Evolutionary conservation across 2,797 vertebrate species (phyloP).

Genomic region (Moxostoma hubbsi): DNA sequence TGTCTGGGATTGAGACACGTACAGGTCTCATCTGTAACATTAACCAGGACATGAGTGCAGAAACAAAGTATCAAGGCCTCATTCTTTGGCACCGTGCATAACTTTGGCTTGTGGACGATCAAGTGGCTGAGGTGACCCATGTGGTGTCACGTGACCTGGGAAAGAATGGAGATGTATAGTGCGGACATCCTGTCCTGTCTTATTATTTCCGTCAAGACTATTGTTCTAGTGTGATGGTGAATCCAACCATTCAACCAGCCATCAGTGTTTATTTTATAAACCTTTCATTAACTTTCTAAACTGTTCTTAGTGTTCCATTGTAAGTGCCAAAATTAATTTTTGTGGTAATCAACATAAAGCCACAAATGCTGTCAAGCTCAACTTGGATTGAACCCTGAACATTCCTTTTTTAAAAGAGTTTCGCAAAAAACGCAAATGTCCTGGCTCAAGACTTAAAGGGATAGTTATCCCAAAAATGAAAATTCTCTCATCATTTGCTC

Average conservation of each 20-base stretch:
- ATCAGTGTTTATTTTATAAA: background rate
- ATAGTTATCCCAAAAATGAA: too few relatives aligned
- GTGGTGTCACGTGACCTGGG: background rate
- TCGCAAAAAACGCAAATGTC: too few relatives aligned
- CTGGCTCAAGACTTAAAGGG: too few relatives aligned
- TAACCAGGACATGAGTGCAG: background rate
- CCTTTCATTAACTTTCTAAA: background rate
- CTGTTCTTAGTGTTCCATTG: background rate
- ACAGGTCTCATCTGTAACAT: constrained; percentile 7
- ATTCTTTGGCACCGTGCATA: background rate
- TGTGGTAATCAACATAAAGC: too few relatives aligned
- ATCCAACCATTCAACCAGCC: constrained; percentile 5
- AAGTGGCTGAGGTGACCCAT: background rate
- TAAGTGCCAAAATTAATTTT: too few relatives aligned
- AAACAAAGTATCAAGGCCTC: constrained; percentile 34
- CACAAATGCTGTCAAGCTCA: too few relatives aligned
- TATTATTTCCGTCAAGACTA: constrained; percentile 51
- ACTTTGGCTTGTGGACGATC: background rate
- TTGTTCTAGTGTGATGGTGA: constrained; percentile 37
- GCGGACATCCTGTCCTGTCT: constrained; percentile 53
- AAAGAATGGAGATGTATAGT: constrained; percentile 26
- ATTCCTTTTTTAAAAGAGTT: too few relatives aligned
- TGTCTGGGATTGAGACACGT: constrained; percentile 24
- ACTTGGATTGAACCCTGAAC: too few relatives aligned
- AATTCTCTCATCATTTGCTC: too few relatives aligned